Conservation (phyloP, 2,113 vertebrate species). For the Notothenia rossii region DNA sequence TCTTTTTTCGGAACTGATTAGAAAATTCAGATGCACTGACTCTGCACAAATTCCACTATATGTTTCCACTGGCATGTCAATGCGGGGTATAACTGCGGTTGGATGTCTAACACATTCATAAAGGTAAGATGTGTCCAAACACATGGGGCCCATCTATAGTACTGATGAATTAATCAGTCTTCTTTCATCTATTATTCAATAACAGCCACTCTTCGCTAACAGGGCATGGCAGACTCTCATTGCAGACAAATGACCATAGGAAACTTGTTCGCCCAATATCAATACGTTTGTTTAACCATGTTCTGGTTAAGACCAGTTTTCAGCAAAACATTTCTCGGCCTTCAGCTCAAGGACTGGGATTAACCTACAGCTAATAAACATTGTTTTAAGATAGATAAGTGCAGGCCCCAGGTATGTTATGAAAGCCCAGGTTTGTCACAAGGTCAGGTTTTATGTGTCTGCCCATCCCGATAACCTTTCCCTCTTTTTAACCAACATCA, state of each 20-base stretch:
- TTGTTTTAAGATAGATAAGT: background rate
- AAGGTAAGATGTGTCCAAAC: constrained; percentile 42
- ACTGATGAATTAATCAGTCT: constrained; percentile 83
- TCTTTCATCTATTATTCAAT: constrained; percentile 84
- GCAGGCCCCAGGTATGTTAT: background rate
- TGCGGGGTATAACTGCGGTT: constrained; percentile 16
- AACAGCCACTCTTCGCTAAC: constrained; percentile 49
- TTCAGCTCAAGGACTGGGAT: background rate
- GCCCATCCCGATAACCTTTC: background rate
- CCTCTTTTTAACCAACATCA: background rate
- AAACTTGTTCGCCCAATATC: constrained; percentile 10
- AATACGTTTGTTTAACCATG: background rate
- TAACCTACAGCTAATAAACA: background rate
- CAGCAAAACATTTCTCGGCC: background rate
- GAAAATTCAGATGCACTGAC: background rate
- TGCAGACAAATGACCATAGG: constrained; percentile 33
- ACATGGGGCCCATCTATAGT: constrained; percentile 68
- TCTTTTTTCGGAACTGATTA: constrained; percentile 14
- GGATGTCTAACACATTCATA: constrained; percentile 40
- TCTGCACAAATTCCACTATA: background rate
- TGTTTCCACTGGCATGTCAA: constrained; percentile 7
- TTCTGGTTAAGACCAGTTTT: background rate
- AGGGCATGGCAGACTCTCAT: constrained; percentile 46
- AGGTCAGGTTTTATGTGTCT: background rate
- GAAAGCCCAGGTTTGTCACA: background rate